These are phyloP conservation scores for Cynoglossus semilaevis DNA, from an alignment of 2,113 vertebrate species.

Conservation along the genomic window DNA sequence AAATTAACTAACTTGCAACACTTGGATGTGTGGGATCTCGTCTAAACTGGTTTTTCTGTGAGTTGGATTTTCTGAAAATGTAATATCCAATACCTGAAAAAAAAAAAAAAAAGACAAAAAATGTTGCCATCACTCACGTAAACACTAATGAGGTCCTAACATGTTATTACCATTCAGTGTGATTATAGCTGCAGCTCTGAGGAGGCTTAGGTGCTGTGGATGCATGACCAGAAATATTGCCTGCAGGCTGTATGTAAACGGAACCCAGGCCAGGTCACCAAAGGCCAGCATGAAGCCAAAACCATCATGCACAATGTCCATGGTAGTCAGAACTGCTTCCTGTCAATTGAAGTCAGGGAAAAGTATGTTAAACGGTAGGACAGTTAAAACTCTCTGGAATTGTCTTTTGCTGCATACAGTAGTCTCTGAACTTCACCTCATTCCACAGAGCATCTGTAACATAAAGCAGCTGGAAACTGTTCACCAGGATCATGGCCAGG, in stretches of 20 bases:
- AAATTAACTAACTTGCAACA: conserved; percentile 76
- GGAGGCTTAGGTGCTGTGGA: conserved; percentile 75
- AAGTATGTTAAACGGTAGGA: neutral
- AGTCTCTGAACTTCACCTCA: conserved; percentile 70
- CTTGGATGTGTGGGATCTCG: conserved; percentile 82
- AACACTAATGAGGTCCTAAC: neutral
- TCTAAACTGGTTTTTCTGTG: conserved; percentile 89
- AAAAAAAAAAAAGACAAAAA: conserved; percentile 5
- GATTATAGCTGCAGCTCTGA: conserved; percentile 69
- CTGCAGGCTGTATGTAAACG: conserved; percentile 88
- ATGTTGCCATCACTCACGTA: neutral
- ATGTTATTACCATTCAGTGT: conserved; percentile 79
- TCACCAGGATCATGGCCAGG: conserved; percentile 85
- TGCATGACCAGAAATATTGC: conserved; percentile 83
- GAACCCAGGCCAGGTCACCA: conserved; percentile 88
- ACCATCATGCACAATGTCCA: conserved; percentile 89
- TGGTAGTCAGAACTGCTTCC: conserved; percentile 87
- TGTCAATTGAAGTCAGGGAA: conserved; percentile 39
- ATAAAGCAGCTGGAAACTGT: conserved; percentile 85
- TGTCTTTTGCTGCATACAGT: neutral
- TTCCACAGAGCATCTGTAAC: conserved; percentile 86
- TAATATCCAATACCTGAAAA: conserved; percentile 82
- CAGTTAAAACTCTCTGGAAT: neutral
- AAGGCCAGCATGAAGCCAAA: conserved; percentile 93
- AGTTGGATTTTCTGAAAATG: conserved; percentile 88